A percentile compares a stretch with the other conserved stretches of the same genome.
Evolutionary conservation across 2,888 invertebrate species (phyloP).

Genomic region (Zhengitettix transpicula): DNA sequence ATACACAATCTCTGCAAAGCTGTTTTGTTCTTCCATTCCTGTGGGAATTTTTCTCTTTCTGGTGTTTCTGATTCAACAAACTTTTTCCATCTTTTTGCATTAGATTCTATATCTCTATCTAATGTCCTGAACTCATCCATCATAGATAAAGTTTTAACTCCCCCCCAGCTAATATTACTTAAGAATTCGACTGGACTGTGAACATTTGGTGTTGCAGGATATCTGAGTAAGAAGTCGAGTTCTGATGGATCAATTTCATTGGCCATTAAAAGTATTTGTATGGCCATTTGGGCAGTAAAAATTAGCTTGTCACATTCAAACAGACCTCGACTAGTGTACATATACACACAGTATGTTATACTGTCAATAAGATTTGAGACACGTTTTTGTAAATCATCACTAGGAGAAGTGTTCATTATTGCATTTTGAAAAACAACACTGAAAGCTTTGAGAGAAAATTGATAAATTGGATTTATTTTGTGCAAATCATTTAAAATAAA

Average conservation of each 20-base stretch:
- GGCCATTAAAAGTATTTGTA: conserved; percentile 48
- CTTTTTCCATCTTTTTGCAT: conserved; percentile 60
- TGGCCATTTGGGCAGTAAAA: conserved; percentile 70
- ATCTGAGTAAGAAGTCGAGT: conserved; percentile 74
- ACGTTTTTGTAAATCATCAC: conserved; percentile 52
- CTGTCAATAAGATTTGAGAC: conserved; percentile 67
- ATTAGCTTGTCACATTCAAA: conserved; percentile 87
- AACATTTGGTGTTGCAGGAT: conserved; percentile 58
- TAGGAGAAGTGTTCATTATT: conserved; percentile 45
- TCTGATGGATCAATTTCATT: conserved; percentile 57
- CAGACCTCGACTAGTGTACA: conserved; percentile 77
- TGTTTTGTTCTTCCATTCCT: conserved; percentile 88
- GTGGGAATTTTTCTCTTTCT: conserved; percentile 84
- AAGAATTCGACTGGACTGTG: conserved; percentile 71
- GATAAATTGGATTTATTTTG: conserved; percentile 89
- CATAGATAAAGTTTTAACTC: conserved; percentile 56
- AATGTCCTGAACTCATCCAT: conserved; percentile 68
- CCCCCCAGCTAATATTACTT: conserved; percentile 62
- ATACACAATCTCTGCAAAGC: conserved; percentile 77
- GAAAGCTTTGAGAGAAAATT: conserved; percentile 89
- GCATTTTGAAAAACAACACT: conserved; percentile 82
- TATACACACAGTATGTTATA: conserved; percentile 71
- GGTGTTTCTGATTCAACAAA: conserved; percentile 84
- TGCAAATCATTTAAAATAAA: conserved; percentile 84
- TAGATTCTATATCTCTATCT: conserved; percentile 29